Base-by-base conservation (phyloP, 2,888 invertebrate species). In the Apeira syringaria region DNA sequence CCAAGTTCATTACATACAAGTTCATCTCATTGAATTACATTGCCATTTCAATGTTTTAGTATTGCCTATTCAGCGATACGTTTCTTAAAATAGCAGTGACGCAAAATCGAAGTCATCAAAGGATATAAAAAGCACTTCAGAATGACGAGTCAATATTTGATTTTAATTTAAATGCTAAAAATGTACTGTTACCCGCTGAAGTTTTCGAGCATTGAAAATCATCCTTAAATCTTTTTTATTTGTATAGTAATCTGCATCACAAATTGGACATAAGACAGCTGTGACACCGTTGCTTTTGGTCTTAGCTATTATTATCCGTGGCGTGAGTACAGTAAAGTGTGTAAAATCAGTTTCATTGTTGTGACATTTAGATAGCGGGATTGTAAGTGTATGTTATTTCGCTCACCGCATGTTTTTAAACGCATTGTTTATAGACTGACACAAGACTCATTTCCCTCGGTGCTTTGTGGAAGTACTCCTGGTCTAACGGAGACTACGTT, bases 401-500 rank as follows among this genome's bases (percentile, higher is more conserved):
- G 50, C 50, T 18, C 26, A 57, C 59, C 58, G 46, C 60, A 59
- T 46, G 39, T 59, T 59, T 52, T 59, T 55, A 54, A 43, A 49
- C 33, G 49, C 55, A 53, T 61, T 47, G 52, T 59, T 61, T 54
- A 51, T 32, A 27, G 37, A 13, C 24, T 33, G 38, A 42, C 42
- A 39, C 35, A 35, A 52, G 39, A 44, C 32, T 57, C 38, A 56
- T 57, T 61, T 60, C 55, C 53, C 48, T 48, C 41, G 28, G 26
- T 20, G 34, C 33, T 11, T 37, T 34, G 32, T 48, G 45, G 47
- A 50, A 44, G 52, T 47, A 40, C 43, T 35, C 44, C 36, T 48
- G 50, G 40, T 54, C 48, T 67, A 58, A 56, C 53, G 62, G 67
- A 66, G 55, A 53, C 57, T 48, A 36, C 35, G 53, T 47, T 37